Percentiles rank a stretch among this genome's conserved stretches.
Evolutionary conservation across 2,113 vertebrate genomes (phyloP).

Genomic region (Blennius ocellaris): DNA sequence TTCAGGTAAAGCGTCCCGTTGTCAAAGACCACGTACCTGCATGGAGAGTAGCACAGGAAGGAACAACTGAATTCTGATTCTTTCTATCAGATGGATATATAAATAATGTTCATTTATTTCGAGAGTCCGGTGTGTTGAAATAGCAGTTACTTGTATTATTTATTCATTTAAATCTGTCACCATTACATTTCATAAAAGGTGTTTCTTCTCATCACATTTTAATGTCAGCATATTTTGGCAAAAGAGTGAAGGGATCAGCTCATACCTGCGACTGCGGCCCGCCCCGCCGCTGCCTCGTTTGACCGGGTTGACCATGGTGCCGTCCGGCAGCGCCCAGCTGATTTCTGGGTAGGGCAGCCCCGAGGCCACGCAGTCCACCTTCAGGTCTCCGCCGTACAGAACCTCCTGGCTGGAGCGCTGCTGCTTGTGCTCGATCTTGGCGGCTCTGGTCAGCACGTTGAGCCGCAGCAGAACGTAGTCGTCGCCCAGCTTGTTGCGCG

Average conservation of each 20-base stretch:
- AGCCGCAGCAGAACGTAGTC: slow-evolving; percentile 87
- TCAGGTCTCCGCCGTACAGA: slow-evolving; percentile 84
- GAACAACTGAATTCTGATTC: too few relatives aligned
- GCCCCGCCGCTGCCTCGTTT: slow-evolving; percentile 78
- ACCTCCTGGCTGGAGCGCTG: slow-evolving; percentile 84
- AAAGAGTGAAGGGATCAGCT: too few relatives aligned
- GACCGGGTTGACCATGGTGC: slow-evolving; percentile 88
- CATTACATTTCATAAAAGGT: too few relatives aligned
- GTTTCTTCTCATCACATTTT: too few relatives aligned
- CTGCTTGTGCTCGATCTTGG: slow-evolving; percentile 89
- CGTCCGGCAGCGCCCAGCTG: slow-evolving; percentile 92
- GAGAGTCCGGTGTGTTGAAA: too few relatives aligned
- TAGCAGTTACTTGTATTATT: too few relatives aligned
- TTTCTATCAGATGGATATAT: too few relatives aligned
- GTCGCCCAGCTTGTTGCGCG: slow-evolving; percentile 90
- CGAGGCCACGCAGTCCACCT: slow-evolving; percentile 92
- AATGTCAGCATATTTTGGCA: too few relatives aligned
- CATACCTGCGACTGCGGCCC: slow-evolving; percentile 83
- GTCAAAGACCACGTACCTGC: slow-evolving; percentile 89
- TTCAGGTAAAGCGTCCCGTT: slow-evolving; percentile 93
- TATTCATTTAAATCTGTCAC: too few relatives aligned
- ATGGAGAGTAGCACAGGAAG: background rate
- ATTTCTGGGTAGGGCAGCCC: slow-evolving; percentile 92
- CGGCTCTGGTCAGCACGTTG: slow-evolving; percentile 88
- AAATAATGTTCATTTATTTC: too few relatives aligned